Percentiles rank a stretch among this genome's conserved stretches.
Evolutionary conservation across 2,113 vertebrate genomes (phyloP).

Genomic region (Ceyx margarethae): DNA sequence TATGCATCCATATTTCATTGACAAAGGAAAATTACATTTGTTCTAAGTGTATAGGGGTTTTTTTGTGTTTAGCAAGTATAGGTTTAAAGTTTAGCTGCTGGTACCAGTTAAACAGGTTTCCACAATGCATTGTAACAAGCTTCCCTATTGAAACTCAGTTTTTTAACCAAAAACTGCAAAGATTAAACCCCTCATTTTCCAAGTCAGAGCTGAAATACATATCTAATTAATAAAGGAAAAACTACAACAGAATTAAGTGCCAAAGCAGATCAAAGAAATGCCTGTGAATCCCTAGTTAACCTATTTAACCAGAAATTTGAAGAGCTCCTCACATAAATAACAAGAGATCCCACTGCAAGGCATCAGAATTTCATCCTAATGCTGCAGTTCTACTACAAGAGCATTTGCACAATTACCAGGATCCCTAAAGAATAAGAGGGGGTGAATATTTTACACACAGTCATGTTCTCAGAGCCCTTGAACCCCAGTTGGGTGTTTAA

Average conservation of each 20-base stretch:
- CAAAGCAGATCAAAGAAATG: slow-evolving; percentile 19
- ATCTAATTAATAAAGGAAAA: not conserved
- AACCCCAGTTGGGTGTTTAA: not conserved
- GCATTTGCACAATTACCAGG: not conserved
- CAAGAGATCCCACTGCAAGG: not conserved
- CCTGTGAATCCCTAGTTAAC: not conserved
- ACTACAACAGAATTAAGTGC: not conserved
- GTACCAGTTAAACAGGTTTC: slow-evolving; percentile 11
- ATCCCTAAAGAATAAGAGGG: not conserved
- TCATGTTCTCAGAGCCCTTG: not conserved
- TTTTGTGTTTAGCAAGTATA: not conserved
- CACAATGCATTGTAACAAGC: not conserved
- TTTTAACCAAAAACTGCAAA: not conserved
- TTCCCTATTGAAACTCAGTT: not conserved
- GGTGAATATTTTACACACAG: no score
- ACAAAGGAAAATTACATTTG: not conserved
- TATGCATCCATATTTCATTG: rapidly evolving
- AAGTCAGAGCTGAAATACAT: not conserved
- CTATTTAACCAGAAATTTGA: not conserved
- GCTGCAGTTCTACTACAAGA: not conserved
- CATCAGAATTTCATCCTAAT: not conserved
- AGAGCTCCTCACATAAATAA: not conserved
- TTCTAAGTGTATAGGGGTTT: not conserved
- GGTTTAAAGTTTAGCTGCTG: not conserved
- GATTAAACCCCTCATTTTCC: not conserved